Base-by-base conservation (phyloP, 1,140 invertebrate species). In the Homalodisca vitripennis region DNA sequence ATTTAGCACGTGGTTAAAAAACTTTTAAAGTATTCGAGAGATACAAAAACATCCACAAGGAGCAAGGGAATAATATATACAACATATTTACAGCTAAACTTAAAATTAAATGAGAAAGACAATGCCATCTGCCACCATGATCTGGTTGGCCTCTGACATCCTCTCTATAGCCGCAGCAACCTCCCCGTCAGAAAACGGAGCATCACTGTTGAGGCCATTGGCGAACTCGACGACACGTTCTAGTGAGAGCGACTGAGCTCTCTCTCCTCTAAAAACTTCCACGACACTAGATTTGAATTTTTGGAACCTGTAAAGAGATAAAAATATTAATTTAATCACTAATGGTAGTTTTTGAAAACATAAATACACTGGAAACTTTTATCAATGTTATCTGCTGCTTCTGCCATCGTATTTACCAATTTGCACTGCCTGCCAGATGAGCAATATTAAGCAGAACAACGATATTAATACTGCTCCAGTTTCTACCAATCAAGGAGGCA, bases 61-160 rank as follows among this genome's bases (percentile, higher is more conserved):
- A n/a, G n/a, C n/a, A n/a, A 10, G 17, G 34, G 17, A 41, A 41
- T 10, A 10, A 41, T 17, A 41, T 10, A 41, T 41, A 41, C 6
- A 41, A 41, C 6, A 41, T 41, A 41, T 41, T 41, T 41, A 41
- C 34, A 41, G 17, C 34, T 10, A 17, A 10, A 41, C 17, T 41
- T 41, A 41, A 81, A 72, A 55, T 86, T 88, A 95, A 79, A 95
- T 93, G 17, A 93, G 82, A 78, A 94, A 93, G n/a, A 97, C 84
- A 71, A 93, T 89, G 71, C 90, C 89, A 78, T 96, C 93, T 0
- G 93, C 87, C 67, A 94, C 82, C 93, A 98, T 96, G 26, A 98
- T 85, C 79, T 95, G 91, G 82, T 97, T 97, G 57, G 90, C 92
- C 47, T 92, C 88, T 22, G 89, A 90, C 94, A 98, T 95, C 67